Percentiles rank a stretch among this genome's conserved stretches.
Conservation (phyloP, 2,113 vertebrate species). For the Nanorana parkeri region DNA sequence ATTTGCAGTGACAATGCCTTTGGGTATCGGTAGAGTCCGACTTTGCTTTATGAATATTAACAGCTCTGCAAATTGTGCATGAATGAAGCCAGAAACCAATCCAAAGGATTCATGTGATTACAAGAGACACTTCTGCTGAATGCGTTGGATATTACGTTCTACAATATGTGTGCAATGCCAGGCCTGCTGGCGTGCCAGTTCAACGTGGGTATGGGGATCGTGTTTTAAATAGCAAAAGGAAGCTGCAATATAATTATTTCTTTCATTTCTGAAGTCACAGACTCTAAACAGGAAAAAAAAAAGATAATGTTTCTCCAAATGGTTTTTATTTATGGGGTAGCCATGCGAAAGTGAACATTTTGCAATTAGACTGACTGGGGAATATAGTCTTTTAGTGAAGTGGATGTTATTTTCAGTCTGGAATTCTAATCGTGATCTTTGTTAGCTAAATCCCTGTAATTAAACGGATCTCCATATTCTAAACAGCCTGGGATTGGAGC, state of each 20-base stretch:
- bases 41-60: conserved; percentile 54
- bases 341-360: no score
- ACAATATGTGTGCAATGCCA: conserved; percentile 5
- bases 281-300: no score
- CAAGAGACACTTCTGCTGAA: conserved; percentile 56
- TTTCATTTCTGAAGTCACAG: not conserved
- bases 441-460: no score
- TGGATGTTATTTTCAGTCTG: no score
- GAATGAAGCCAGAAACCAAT: conserved; percentile 54
- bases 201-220: not conserved
- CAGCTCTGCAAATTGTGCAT: conserved; percentile 51
- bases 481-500: no score
- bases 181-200: not conserved
- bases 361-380: no score
- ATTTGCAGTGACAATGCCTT: conserved; percentile 54
- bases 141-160: conserved; percentile 12
- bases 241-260: not conserved
- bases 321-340: no score
- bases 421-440: no score
- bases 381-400: no score
- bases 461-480: no score
- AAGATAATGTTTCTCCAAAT: no score
- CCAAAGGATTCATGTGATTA: conserved; percentile 41
- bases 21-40: conserved; percentile 49
- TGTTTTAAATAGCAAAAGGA: not conserved